Conservation (phyloP, 2,888 invertebrate genomes). For the Nomada fabriciana region DNA sequence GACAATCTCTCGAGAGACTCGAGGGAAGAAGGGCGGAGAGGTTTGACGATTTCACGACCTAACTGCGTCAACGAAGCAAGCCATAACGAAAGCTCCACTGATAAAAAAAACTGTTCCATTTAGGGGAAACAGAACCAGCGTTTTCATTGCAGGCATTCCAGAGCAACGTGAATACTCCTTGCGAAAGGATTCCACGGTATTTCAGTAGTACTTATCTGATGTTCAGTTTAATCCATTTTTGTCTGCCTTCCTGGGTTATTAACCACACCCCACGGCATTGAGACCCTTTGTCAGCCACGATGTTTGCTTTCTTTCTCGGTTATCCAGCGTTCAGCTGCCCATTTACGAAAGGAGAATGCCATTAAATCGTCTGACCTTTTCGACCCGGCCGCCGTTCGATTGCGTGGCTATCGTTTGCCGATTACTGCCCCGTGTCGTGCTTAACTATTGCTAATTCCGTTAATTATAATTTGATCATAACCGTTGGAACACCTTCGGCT, state of each 20-base stretch:
- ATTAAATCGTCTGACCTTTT: not conserved
- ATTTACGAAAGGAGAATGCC: not conserved
- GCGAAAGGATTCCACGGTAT: not conserved
- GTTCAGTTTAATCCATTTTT: conserved; percentile 19
- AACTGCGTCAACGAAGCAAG: too few relatives aligned
- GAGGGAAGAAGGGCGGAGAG: not conserved
- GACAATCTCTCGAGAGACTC: not conserved
- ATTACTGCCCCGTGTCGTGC: not conserved
- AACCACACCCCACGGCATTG: conserved; percentile 5
- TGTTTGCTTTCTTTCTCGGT: conserved; percentile 9
- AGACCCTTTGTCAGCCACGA: not conserved
- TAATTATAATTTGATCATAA: not conserved
- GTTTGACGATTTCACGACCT: not conserved
- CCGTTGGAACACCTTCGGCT: not conserved
- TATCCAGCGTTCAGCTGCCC: not conserved
- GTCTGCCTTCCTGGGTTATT: conserved; percentile 1
- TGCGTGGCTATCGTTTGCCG: not conserved
- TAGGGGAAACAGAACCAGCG: not conserved
- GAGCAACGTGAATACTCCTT: not conserved
- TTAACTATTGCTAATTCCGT: not conserved
- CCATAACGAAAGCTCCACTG: not conserved
- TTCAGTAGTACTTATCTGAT: not conserved
- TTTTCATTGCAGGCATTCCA: conserved; percentile 9
- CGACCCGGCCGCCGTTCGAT: not conserved
- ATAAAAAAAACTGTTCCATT: conserved; percentile 9